A percentile compares a stretch with the other conserved stretches of the same genome.
Evolutionary conservation across 2,797 vertebrate species (phyloP).

Genomic region (Hydrophis major): DNA sequence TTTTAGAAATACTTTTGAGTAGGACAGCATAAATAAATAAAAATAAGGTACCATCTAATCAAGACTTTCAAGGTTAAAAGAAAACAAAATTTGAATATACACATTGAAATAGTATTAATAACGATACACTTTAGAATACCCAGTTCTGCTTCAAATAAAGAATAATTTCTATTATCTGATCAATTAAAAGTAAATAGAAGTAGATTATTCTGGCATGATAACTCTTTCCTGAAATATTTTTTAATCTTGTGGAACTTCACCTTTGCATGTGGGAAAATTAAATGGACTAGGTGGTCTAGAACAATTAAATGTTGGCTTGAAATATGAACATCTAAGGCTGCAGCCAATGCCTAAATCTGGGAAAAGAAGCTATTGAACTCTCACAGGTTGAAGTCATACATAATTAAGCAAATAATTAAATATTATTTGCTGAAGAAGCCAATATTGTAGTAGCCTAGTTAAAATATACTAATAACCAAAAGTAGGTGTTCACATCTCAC

Average conservation of each 20-base stretch:
- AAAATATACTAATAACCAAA: background rate
- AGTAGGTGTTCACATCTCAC: background rate
- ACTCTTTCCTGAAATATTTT: background rate
- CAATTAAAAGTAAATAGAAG: background rate
- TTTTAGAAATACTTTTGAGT: background rate
- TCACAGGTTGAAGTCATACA: background rate
- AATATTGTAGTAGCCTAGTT: background rate
- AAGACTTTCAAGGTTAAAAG: background rate
- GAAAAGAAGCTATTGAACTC: background rate
- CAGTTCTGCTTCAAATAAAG: too few relatives aligned
- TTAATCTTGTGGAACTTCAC: background rate
- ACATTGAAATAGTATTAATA: background rate
- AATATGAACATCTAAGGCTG: background rate
- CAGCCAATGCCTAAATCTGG: background rate
- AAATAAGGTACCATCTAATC: background rate
- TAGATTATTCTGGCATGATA: background rate
- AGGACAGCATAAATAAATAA: background rate
- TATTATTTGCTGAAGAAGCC: background rate
- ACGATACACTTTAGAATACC: background rate
- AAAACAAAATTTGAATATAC: background rate
- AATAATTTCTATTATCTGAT: background rate
- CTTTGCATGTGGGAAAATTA: background rate
- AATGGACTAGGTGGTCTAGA: background rate
- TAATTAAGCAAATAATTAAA: background rate
- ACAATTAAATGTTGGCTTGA: background rate